Evolutionary conservation across 2,797 vertebrate genomes (phyloP).

Genomic region (Microtus californicus): DNA sequence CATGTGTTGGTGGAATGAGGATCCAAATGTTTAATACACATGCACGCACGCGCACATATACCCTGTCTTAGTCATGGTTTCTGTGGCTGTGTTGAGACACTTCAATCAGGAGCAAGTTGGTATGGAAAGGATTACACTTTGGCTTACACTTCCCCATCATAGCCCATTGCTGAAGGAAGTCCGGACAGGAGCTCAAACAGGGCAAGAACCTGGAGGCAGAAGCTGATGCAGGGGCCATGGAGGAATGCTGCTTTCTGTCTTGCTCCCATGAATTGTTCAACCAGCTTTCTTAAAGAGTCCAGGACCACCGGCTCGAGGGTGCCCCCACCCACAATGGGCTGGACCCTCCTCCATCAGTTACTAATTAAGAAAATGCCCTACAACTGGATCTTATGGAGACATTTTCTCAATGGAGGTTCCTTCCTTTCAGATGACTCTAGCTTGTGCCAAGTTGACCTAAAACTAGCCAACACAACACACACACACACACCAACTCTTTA

Average conservation of each 20-base stretch:
- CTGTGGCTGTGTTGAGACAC: neutral
- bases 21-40: neutral
- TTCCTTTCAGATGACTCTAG: neutral
- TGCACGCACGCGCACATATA: neutral
- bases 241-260: neutral
- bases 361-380: neutral
- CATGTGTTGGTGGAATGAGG: neutral
- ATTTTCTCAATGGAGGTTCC: neutral
- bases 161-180: neutral
- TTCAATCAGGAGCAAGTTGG: neutral
- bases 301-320: neutral
- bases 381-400: neutral
- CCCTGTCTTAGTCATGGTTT: neutral
- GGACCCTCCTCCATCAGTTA: neutral
- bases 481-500: neutral
- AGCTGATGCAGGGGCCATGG: neutral
- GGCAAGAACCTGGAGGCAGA: neutral
- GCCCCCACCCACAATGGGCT: too few species aligned
- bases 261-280: neutral
- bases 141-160: neutral
- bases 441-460: neutral
- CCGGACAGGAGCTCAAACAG: neutral
- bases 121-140: neutral
- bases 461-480: neutral
- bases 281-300: neutral